Conservation (phyloP, 2,797 vertebrate genomes). For the Gymnothorax reevesii region DNA sequence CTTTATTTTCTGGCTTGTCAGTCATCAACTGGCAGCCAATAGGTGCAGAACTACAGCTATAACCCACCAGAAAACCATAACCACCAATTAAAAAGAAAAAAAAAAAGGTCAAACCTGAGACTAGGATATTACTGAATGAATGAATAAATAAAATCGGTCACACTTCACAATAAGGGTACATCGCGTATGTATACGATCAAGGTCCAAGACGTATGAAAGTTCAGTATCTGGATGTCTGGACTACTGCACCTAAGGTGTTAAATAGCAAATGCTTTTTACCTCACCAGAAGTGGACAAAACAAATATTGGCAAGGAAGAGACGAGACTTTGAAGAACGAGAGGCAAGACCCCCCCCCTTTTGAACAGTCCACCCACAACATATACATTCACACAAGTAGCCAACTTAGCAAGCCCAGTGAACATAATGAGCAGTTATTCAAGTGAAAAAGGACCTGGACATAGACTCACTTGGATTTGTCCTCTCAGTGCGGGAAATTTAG, state of each 20-base stretch:
- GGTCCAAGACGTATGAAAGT: background rate
- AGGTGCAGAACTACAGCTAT: too few relatives aligned
- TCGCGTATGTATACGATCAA: background rate
- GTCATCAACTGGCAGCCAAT: too few relatives aligned
- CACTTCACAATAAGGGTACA: too few relatives aligned
- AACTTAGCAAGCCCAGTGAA: slow-evolving; percentile 25
- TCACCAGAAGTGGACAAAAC: slow-evolving; percentile 7
- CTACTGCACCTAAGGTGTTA: background rate
- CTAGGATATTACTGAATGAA: too few relatives aligned
- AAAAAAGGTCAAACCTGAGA: too few relatives aligned
- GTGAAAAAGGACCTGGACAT: slow-evolving; percentile 27
- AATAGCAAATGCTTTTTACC: slow-evolving; percentile 16
- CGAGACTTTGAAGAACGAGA: too few relatives aligned
- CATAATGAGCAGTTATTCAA: slow-evolving; percentile 27
- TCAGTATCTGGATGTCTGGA: background rate
- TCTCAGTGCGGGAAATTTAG: background rate
- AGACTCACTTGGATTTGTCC: background rate
- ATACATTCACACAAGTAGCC: slow-evolving; percentile 19
- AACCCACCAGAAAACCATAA: too few relatives aligned
- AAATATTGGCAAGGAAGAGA: background rate
- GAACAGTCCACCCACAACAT: background rate
- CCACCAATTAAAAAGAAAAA: too few relatives aligned
- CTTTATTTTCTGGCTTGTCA: too few relatives aligned
- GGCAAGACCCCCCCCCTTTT: background rate
- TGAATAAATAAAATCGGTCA: too few relatives aligned